Evolutionary conservation across 2,888 invertebrate species (phyloP).

Genomic region (Tetheella fluctuosa): DNA sequence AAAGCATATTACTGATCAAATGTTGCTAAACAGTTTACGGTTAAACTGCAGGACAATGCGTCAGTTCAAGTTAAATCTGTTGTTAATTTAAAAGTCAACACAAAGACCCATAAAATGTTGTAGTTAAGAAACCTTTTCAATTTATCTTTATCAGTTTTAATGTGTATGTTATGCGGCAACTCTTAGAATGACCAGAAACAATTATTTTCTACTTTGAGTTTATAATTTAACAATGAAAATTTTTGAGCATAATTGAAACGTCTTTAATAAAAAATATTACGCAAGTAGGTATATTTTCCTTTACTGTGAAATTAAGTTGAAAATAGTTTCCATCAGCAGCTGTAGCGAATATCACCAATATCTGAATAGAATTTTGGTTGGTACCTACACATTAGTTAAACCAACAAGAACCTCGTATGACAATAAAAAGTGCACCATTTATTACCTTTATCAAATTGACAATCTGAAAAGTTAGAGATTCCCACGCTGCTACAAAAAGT

Average conservation of each 20-base stretch:
- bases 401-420: slow-evolving; percentile 1
- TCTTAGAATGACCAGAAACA: too few relatives aligned
- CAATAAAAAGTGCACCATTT: slow-evolving; percentile 9
- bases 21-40: slow-evolving; percentile 27
- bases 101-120: not conserved
- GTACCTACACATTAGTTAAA: not conserved
- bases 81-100: slow-evolving; percentile 3
- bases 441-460: slow-evolving; percentile 9
- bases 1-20: slow-evolving; percentile 62
- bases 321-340: too few relatives aligned
- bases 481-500: slow-evolving; percentile 29
- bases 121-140: not conserved
- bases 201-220: too few relatives aligned
- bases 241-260: too few relatives aligned
- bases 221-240: too few relatives aligned
- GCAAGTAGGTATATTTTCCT: too few relatives aligned
- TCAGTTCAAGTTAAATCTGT: not conserved
- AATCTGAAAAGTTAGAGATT: slow-evolving; percentile 10
- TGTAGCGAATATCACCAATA: too few relatives aligned
- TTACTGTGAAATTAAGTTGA: too few relatives aligned
- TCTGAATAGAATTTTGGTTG: too few relatives aligned
- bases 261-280: too few relatives aligned
- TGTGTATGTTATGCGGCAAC: too few relatives aligned
- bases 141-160: too few relatives aligned
- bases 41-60: slow-evolving; percentile 29